These are phyloP conservation scores for Scrobipalpa costella DNA, from an alignment of 2,888 invertebrate species.

Conservation along the genomic window DNA sequence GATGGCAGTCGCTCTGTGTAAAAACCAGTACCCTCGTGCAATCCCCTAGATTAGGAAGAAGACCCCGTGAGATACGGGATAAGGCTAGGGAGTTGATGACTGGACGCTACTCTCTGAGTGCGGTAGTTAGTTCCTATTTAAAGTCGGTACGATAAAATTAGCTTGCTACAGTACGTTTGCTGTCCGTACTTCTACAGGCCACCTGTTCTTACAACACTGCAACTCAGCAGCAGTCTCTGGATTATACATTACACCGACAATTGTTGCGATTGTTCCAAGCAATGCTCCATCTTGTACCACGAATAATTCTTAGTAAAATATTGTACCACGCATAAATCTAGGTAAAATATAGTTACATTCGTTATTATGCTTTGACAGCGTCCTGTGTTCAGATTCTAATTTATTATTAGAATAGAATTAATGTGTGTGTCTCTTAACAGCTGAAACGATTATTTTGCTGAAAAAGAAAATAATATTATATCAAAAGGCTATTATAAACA, in stretches of 20 bases:
- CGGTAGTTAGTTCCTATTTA: too few relatives aligned
- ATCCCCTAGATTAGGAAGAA: too few relatives aligned
- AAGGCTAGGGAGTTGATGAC: too few relatives aligned
- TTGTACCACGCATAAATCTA: neutral
- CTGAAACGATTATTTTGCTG: too few relatives aligned
- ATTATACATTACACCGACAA: constrained; percentile 9
- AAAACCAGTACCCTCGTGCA: too few relatives aligned
- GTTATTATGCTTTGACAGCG: neutral
- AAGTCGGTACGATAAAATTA: too few relatives aligned
- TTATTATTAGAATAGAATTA: constrained; percentile 2
- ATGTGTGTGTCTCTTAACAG: neutral
- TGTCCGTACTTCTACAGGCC: neutral
- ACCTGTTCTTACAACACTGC: constrained; percentile 10
- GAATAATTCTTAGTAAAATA: constrained; percentile 13
- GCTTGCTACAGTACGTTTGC: too few relatives aligned
- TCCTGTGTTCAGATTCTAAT: neutral
- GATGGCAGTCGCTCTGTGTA: too few relatives aligned
- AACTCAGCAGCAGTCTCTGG: neutral
- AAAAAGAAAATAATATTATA: too few relatives aligned
- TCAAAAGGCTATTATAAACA: too few relatives aligned
- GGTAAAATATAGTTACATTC: constrained; percentile 5
- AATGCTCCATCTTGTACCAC: neutral
- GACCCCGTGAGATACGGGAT: too few relatives aligned
- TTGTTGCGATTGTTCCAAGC: constrained; percentile 12
- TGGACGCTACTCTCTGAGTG: too few relatives aligned